Conservation (phyloP, 2,113 vertebrate genomes). For the Calonectris borealis region DNA sequence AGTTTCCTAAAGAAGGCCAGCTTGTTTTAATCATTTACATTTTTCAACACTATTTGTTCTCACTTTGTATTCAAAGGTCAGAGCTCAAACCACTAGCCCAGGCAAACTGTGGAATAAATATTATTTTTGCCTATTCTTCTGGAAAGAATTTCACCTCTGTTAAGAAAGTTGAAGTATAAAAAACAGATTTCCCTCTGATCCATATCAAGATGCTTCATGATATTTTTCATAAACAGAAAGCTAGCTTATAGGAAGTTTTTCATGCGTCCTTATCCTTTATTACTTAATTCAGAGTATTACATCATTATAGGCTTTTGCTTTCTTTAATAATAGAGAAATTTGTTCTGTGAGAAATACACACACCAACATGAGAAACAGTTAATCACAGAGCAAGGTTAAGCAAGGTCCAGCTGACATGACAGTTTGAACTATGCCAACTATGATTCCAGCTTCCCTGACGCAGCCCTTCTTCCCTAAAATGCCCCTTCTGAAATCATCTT, state of each 20-base stretch:
- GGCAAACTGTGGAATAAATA: constrained; percentile 62
- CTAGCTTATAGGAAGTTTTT: neutral
- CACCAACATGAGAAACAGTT: neutral
- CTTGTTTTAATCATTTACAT: constrained; percentile 42
- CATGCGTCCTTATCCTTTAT: neutral
- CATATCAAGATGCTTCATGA: neutral
- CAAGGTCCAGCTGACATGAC: rapidly evolving
- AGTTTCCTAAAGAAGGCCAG: neutral
- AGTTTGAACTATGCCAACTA: neutral
- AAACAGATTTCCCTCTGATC: neutral
- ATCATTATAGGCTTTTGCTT: neutral
- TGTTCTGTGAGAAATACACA: neutral
- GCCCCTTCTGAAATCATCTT: neutral
- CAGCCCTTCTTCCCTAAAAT: neutral
- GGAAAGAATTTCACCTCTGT: neutral
- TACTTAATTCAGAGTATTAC: neutral
- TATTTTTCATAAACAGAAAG: neutral
- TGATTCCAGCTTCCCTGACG: neutral
- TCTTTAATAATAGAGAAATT: neutral
- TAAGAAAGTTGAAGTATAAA: neutral
- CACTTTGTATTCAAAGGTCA: constrained; percentile 76
- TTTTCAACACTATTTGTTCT: constrained; percentile 65
- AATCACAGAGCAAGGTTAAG: neutral
- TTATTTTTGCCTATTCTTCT: constrained; percentile 65
- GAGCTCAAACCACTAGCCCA: constrained; percentile 66